phyloP scores from a whole-genome alignment of 2,113 vertebrate genomes.

The Pardalotus punctatus region DNA sequence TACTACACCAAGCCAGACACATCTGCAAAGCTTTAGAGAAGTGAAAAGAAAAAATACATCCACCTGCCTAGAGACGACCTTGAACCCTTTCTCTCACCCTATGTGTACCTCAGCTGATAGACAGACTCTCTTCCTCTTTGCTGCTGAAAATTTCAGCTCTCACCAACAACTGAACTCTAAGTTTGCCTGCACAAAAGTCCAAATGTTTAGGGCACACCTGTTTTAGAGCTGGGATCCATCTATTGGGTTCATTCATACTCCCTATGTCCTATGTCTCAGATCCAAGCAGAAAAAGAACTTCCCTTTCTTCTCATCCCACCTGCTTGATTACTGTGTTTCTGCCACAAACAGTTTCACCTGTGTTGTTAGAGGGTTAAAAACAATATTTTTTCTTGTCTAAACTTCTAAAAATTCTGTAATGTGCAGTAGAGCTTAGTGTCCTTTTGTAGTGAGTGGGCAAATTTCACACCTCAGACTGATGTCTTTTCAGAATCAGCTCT shows the following conservation, averaged over 20 bases:
- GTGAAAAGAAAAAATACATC: neutral
- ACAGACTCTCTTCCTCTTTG: neutral
- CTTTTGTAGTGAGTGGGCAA: neutral
- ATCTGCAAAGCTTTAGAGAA: neutral
- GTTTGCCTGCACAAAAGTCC: neutral
- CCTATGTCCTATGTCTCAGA: neutral
- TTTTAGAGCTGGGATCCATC: neutral
- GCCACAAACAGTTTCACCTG: neutral
- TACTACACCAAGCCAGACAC: neutral
- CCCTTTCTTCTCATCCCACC: neutral
- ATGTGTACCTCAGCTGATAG: neutral
- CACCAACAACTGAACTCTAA: neutral
- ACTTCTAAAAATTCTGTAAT: neutral
- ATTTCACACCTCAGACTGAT: neutral
- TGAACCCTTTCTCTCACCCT: neutral
- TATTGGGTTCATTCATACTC: neutral
- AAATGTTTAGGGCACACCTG: neutral
- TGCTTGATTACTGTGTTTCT: neutral
- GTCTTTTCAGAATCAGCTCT: neutral
- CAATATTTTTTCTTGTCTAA: neutral
- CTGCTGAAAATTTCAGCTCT: neutral
- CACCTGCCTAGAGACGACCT: neutral
- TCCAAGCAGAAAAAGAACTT: neutral
- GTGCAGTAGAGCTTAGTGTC: fast-evolving
- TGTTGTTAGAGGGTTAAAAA: neutral